Evolutionary conservation across 1,140 invertebrate genomes (phyloP), one percentile per base, ranked within the genome.

Genomic region (Nixonia krombeini): DNA sequence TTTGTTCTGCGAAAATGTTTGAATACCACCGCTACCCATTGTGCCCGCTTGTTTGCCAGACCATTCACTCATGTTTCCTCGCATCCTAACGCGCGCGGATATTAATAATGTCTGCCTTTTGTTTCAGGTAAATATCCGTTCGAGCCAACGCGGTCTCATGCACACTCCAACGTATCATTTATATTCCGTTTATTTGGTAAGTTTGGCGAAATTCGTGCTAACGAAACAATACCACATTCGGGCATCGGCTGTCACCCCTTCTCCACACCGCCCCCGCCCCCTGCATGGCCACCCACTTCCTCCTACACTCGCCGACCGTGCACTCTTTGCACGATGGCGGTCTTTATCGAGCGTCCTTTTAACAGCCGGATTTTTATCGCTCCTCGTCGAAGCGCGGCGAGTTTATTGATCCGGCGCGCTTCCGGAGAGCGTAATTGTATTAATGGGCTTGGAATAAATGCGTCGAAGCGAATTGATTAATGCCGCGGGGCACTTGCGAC

Each of bases 81-180:
- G 47, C 38, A 47, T 49, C 18, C 29, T 35, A 21, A 50, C 33
- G 25, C 9, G 18, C 25, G 41, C 5, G 28, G 5, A 37, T 64
- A 26, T 26, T 72, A 68, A 31, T 31, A 31, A 73, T 47, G 38
- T 16, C 4, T 23, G 7, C 10, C 16, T 61, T 59, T 63, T 73
- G 70, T 74, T 74, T 50, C 61, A 73, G 72, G 70, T 74, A 74
- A 74, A 74, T 74, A 67, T 70, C 49, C 51, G 13, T 10, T 9
- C 4, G n/a, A n/a, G n/a, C n/a, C n/a, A n/a, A n/a, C n/a, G n/a
- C n/a, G n/a, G n/a, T n/a, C n/a, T n/a, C n/a, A n/a, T n/a, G 25
- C 9, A 26, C 25, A 9, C 25, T 26, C 9, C 25, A 4, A 26
- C 25, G 25, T 5, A 26, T 26, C 25, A 26, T 26, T 26, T 26